phyloP scores from a whole-genome alignment of 1,140 invertebrate genomes.

The Chrysoperla carnea region DNA sequence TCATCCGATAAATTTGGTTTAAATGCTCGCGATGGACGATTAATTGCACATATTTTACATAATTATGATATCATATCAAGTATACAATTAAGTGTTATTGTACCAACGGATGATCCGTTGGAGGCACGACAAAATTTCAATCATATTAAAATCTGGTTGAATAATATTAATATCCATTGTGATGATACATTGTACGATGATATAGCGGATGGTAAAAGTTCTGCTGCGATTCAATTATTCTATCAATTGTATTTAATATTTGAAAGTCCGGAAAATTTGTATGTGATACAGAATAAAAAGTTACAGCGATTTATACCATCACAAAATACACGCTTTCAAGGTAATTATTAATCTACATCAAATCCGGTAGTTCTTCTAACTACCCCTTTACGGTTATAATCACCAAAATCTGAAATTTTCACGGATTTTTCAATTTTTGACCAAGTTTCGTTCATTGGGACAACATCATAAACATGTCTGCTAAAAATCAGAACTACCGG shows the following conservation, averaged over 20 bases:
- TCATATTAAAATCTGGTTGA: background rate
- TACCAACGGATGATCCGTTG: background rate
- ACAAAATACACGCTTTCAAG: background rate
- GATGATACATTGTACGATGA: background rate
- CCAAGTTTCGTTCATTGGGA: background rate
- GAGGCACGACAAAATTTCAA: background rate
- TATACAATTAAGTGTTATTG: background rate
- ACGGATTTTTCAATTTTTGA: background rate
- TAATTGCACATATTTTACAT: background rate
- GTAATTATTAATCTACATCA: background rate
- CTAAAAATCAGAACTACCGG: no score
- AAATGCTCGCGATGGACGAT: background rate
- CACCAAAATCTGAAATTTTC: background rate
- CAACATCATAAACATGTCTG: no score
- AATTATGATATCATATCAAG: background rate
- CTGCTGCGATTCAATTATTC: background rate
- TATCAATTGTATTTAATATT: background rate
- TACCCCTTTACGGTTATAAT: no score
- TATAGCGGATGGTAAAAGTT: background rate
- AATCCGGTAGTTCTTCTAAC: background rate
- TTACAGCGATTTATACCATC: background rate
- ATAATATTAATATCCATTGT: background rate
- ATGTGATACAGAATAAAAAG: no score
- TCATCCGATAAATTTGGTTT: background rate
- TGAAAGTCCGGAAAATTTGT: background rate